Evolutionary conservation across 1,140 invertebrate species (phyloP).

Genomic region (Uloborus diversus): DNA sequence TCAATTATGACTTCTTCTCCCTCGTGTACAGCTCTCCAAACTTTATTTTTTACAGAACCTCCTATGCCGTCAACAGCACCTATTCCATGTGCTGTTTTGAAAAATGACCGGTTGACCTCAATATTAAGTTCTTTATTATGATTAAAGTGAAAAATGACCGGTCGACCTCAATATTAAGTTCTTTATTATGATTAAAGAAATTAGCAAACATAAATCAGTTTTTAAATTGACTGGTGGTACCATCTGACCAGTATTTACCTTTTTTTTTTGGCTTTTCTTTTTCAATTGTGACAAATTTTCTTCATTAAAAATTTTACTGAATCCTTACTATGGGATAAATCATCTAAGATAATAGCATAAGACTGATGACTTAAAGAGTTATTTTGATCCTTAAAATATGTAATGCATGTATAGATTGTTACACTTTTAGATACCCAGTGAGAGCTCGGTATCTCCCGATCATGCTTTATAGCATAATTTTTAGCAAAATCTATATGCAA

Average conservation of each 20-base stretch:
- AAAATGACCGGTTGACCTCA: conserved; percentile 1
- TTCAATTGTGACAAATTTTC: no score
- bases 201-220: conserved; percentile 1
- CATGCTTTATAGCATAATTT: no score
- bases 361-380: no score
- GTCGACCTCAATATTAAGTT: background rate
- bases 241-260: background rate
- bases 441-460: no score
- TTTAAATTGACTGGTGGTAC: conserved; percentile 1
- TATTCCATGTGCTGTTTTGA: conserved; percentile 10
- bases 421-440: no score
- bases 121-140: background rate
- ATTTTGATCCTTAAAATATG: no score
- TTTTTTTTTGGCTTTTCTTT: background rate
- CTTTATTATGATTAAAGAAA: background rate
- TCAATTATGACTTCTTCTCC: background rate
- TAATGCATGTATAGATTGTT: no score
- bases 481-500: no score
- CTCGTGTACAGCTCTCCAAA: conserved; percentile 2
- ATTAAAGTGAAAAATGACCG: background rate
- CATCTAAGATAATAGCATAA: no score
- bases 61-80: background rate
- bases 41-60: background rate
- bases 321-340: no score
- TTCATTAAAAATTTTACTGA: no score